Evolutionary conservation across 2,113 vertebrate species (phyloP).

Genomic region (Trachemys scripta): DNA sequence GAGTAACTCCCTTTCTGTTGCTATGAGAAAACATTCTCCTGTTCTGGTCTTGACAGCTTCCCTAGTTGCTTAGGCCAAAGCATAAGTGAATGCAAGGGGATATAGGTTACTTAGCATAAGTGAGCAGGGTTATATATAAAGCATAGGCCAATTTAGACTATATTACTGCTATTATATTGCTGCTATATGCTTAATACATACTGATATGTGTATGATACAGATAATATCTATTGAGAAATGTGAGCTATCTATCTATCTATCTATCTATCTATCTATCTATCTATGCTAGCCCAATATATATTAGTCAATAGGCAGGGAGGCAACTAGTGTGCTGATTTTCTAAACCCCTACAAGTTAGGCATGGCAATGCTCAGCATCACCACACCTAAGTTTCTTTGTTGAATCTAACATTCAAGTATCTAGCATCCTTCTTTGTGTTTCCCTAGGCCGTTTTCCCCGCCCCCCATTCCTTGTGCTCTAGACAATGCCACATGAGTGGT

Average conservation of each 20-base stretch:
- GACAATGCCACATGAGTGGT: background rate
- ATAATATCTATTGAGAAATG: background rate
- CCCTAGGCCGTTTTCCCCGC: background rate
- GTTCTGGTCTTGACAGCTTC: background rate
- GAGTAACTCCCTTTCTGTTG: background rate
- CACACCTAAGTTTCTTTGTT: background rate
- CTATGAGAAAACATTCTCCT: background rate
- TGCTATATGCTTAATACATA: background rate
- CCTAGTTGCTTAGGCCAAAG: background rate
- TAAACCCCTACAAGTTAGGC: too few species aligned
- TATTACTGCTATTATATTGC: background rate
- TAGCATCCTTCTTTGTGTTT: background rate
- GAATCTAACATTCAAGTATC: background rate
- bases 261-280: background rate
- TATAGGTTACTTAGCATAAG: background rate
- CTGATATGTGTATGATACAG: background rate
- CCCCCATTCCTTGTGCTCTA: background rate
- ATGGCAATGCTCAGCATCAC: background rate
- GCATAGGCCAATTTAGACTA: background rate
- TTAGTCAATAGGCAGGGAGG: background rate
- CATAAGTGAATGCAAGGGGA: background rate
- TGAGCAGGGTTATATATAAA: background rate
- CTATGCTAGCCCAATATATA: background rate
- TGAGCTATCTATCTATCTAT: background rate
- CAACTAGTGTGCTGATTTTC: background rate